These are phyloP conservation scores for Alsophila aescularia DNA, from an alignment of 2,888 invertebrate genomes.

Conservation along the genomic window DNA sequence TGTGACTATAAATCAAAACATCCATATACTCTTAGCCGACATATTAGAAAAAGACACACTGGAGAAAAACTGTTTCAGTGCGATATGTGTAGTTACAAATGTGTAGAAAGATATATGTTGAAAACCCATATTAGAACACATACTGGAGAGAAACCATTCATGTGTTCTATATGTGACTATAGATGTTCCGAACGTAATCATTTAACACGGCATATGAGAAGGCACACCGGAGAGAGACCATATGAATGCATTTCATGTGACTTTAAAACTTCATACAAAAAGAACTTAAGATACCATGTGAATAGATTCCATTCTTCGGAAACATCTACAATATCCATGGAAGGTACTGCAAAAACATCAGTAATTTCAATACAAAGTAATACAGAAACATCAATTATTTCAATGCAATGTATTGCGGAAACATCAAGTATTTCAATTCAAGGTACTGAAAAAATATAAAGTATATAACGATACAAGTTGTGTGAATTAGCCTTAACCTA, in stretches of 20 bases:
- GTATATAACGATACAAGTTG: no score
- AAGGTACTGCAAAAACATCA: no score
- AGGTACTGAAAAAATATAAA: no score
- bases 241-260: background rate
- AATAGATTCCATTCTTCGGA: no score
- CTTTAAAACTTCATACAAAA: background rate
- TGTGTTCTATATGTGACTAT: background rate
- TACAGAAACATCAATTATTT: no score
- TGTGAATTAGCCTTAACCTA: no score
- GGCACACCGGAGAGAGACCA: background rate
- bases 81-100: background rate
- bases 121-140: background rate
- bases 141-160: background rate
- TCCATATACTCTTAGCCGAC: background rate
- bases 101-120: background rate
- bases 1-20: background rate
- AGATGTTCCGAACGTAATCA: background rate
- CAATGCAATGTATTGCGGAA: no score
- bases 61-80: background rate
- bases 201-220: constrained; percentile 4
- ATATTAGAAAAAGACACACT: background rate
- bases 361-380: no score
- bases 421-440: no score
- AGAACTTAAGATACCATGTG: no score
- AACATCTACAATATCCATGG: no score